phyloP scores from a whole-genome alignment of 2,113 vertebrate genomes.

The Hydrolagus affinis region DNA sequence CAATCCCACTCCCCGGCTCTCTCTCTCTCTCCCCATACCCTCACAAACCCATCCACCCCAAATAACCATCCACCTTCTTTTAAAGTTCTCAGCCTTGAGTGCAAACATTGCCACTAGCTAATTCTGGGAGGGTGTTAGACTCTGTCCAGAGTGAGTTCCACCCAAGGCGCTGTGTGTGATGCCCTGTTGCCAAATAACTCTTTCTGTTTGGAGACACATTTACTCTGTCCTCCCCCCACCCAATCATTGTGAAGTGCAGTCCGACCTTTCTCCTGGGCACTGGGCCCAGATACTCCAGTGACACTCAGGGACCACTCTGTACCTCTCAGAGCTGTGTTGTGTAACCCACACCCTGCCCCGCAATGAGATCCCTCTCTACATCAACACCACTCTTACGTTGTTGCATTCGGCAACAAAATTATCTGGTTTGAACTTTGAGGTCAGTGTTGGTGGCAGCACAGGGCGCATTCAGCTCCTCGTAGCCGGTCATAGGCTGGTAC shows the following conservation, averaged over 20 bases:
- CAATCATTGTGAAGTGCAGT: neutral
- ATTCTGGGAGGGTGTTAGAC: neutral
- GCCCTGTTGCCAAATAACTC: neutral
- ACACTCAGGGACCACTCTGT: too few species aligned
- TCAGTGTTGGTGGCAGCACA: neutral
- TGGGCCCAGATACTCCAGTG: too few species aligned
- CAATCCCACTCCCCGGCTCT: too few species aligned
- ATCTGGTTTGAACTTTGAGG: neutral
- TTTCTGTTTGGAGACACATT: neutral
- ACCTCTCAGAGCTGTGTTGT: neutral
- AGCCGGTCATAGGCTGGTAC: neutral
- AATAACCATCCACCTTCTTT: too few species aligned
- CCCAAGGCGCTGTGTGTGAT: neutral
- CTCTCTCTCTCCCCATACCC: too few species aligned
- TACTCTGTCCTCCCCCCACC: neutral
- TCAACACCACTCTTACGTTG: neutral
- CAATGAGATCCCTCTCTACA: neutral
- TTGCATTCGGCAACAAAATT: neutral
- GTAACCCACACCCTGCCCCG: neutral
- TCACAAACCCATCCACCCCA: too few species aligned
- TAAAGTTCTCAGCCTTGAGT: too few species aligned
- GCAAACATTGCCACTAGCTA: neutral
- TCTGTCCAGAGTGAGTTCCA: neutral
- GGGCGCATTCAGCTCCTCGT: too few species aligned
- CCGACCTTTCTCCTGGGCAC: neutral